A percentile compares a stretch with the other conserved stretches of the same genome.
Evolutionary conservation across 2,797 vertebrate genomes (phyloP).

Genomic region (Helicolenus hilgendorfi): DNA sequence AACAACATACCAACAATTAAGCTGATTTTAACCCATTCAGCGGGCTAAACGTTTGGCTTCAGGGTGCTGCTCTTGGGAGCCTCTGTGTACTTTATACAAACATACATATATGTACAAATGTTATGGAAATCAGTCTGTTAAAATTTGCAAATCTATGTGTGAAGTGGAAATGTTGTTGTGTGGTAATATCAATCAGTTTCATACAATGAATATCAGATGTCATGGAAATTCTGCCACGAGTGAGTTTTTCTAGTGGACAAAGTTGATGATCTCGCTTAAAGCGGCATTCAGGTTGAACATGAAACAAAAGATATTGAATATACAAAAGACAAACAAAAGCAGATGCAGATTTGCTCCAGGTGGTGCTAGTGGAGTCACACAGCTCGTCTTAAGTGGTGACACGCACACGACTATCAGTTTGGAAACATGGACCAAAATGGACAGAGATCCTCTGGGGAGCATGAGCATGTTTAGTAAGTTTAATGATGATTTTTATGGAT

Average conservation of each 20-base stretch:
- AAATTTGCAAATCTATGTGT: not conserved
- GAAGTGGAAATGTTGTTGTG: not conserved
- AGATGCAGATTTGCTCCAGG: not conserved
- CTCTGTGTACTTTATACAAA: not conserved
- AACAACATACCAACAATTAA: not conserved
- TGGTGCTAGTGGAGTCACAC: not conserved
- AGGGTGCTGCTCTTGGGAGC: not conserved
- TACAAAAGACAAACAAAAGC: not conserved
- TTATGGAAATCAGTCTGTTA: not conserved
- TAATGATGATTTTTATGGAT: not conserved
- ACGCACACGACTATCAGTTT: not conserved
- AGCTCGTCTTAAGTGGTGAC: not conserved
- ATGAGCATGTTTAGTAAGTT: not conserved
- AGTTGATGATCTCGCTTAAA: not conserved
- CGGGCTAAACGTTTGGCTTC: not conserved
- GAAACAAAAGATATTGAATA: not conserved
- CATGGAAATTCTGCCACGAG: not conserved
- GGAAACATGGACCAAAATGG: not conserved
- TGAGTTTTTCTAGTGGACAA: not conserved
- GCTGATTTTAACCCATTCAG: not conserved
- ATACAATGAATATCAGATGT: not conserved
- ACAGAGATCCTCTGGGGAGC: not conserved
- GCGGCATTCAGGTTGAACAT: not conserved
- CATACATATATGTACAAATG: not conserved
- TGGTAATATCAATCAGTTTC: not conserved